Evolutionary conservation across 2,797 vertebrate species (phyloP), one percentile per base, ranked within the genome.

Genomic region (Bryconaethiops microstoma): DNA sequence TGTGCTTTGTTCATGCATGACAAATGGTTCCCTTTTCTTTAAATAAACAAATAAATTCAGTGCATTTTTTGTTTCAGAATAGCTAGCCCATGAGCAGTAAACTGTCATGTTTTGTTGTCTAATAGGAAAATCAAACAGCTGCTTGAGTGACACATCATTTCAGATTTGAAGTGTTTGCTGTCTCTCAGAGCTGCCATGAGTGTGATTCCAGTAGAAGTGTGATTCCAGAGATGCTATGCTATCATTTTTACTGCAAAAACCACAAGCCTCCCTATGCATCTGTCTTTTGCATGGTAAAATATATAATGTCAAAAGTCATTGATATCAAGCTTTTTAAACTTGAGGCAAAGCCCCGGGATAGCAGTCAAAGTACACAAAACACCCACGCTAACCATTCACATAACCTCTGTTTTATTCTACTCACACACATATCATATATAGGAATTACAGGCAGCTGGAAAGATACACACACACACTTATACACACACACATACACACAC

Each of bases 321-420:
- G 16, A 40, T n/a, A 77, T 68, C 1, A 81, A 77, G 25, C 42
- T 65, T 52, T 57, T 59, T 64, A 10, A 77, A 74, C 14, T 60
- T 39, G 19, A 23, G 23, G 50, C 7, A 74, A 40, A 54, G 29
- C 54, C 25, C 50, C 9, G 14, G 12, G 21, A 25, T 64, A 50
- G n/a, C 2, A 19, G 64, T 55, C 21, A 40, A 65, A 67, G 45
- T 16, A 72, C 29, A 63, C 55, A 78, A 78, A 62, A 55, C 29
- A 54, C 67, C 64, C 59, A 80, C 74, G 60, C 67, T 65, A 50
- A 57, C 74, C 62, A 16, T 16, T 7, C 65, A 79, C 62, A 76
- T 62, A 10, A 50, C 67, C 39, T 77, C 74, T 72, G 40, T 72
- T 40, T 67, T 74, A 72, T 55, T 25, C 77, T 25, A 75, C 21